Evolutionary conservation across 2,888 invertebrate genomes (phyloP).

Genomic region (Papilio demoleus): DNA sequence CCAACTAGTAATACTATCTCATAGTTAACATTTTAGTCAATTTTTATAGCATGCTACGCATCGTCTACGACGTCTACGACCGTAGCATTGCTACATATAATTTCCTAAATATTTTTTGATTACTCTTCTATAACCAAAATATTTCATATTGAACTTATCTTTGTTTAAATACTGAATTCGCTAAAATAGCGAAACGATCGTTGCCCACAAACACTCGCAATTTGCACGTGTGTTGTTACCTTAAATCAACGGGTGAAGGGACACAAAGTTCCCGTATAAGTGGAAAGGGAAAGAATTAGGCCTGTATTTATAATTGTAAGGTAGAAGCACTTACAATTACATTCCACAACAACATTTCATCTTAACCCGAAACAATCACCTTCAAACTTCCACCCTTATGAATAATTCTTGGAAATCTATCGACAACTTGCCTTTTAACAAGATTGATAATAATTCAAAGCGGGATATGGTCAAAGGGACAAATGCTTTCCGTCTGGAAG

Average conservation of each 20-base stretch:
- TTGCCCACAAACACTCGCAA: too few relatives aligned
- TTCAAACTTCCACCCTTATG: conserved; percentile 42
- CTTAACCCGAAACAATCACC: conserved; percentile 14
- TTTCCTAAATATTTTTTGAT: not conserved
- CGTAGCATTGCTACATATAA: not conserved
- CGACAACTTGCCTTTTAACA: conserved; percentile 69
- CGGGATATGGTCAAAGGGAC: conserved; percentile 73
- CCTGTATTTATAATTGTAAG: too few relatives aligned
- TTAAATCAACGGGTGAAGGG: too few relatives aligned
- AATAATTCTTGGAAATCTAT: conserved; percentile 49
- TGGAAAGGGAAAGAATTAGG: too few relatives aligned
- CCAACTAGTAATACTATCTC: too few relatives aligned
- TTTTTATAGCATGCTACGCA: not conserved
- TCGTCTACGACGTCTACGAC: not conserved
- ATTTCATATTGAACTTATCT: not conserved
- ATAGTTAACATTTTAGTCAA: not conserved
- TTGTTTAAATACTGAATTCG: conserved; percentile 5
- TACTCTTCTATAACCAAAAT: not conserved
- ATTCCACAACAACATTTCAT: not conserved
- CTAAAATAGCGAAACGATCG: too few relatives aligned
- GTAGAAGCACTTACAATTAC: not conserved
- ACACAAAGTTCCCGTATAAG: too few relatives aligned
- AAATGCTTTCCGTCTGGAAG: conserved; percentile 63
- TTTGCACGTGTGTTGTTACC: too few relatives aligned
- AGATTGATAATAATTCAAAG: conserved; percentile 68